Conservation (phyloP, 2,797 vertebrate genomes). For the Sebastes goodei region DNA sequence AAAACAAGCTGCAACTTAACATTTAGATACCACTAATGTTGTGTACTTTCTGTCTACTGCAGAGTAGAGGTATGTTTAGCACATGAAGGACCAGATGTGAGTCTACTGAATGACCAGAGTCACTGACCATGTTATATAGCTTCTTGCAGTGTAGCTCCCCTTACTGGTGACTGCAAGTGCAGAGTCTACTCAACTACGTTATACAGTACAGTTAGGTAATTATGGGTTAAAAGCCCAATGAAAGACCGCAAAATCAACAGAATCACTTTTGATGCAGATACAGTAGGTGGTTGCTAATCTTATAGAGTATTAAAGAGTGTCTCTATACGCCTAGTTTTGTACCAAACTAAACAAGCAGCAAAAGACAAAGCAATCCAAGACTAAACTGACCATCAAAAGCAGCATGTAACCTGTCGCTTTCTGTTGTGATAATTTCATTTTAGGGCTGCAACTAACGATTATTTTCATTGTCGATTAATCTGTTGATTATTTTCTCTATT, state of each 20-base stretch:
- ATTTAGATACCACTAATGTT: neutral
- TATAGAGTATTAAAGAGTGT: neutral
- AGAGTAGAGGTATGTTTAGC: neutral
- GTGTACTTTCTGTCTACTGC: neutral
- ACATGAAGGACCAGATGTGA: neutral
- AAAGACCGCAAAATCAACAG: neutral
- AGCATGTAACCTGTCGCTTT: neutral
- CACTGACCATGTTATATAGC: neutral
- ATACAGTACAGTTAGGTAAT: neutral
- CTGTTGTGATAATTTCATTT: no score
- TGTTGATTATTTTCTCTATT: no score
- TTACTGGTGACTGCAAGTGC: neutral
- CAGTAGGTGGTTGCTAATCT: neutral
- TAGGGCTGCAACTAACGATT: no score
- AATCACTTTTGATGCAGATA: neutral
- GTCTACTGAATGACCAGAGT: neutral
- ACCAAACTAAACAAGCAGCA: neutral
- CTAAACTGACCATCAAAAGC: neutral
- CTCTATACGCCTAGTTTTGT: neutral
- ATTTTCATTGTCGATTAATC: no score
- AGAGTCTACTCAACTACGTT: neutral
- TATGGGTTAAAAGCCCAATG: neutral
- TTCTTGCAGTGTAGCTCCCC: neutral
- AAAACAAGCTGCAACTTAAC: neutral
- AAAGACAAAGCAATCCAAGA: neutral